These are phyloP conservation scores for Agapornis roseicollis DNA, from an alignment of 2,113 vertebrate genomes.

Conservation along the genomic window DNA sequence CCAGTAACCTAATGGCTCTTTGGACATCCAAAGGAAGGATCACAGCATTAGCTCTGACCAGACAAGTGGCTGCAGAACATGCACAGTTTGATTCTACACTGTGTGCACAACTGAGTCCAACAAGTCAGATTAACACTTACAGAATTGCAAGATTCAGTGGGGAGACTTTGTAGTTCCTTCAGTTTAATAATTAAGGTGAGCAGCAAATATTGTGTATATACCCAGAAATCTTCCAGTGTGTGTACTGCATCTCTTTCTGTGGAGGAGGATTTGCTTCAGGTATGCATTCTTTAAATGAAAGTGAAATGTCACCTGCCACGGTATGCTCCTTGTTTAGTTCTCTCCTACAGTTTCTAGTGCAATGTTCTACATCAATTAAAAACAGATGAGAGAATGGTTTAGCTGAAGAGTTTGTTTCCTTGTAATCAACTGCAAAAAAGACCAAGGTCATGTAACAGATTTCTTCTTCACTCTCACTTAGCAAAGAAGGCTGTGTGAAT, in stretches of 20 bases:
- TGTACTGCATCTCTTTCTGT: background rate
- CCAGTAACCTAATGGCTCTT: background rate
- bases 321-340: slow-evolving; percentile 18
- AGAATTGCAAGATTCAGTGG: background rate
- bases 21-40: background rate
- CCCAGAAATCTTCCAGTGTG: background rate
- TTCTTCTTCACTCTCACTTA: slow-evolving; percentile 66
- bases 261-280: background rate
- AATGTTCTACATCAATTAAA: slow-evolving; percentile 67
- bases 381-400: slow-evolving; percentile 69
- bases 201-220: background rate
- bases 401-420: slow-evolving; percentile 68
- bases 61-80: background rate
- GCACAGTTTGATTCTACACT: background rate
- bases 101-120: background rate
- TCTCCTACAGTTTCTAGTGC: slow-evolving; percentile 26
- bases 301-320: background rate
- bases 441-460: slow-evolving; percentile 75
- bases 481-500: slow-evolving; percentile 67
- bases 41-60: background rate
- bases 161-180: background rate
- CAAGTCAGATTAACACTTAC: background rate
- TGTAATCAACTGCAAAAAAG: slow-evolving; percentile 76
- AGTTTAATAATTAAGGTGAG: background rate
- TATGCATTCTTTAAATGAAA: background rate